Percentiles rank a stretch among this genome's conserved stretches.
phyloP scores from a whole-genome alignment of 2,888 invertebrate genomes.

The Agrilus cyanescens region DNA sequence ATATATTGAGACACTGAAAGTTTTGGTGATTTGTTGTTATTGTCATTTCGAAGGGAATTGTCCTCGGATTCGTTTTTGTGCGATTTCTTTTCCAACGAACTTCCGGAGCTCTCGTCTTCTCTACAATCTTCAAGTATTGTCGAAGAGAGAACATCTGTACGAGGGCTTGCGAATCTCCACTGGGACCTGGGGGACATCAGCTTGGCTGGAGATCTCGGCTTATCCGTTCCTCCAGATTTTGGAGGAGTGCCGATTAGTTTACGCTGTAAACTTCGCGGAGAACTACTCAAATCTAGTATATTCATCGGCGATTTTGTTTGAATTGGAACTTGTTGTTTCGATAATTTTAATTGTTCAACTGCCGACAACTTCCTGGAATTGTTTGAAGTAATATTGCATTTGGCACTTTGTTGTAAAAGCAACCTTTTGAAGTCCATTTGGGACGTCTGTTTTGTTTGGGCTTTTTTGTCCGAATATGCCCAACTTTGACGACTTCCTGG shows the following conservation, averaged over 20 bases:
- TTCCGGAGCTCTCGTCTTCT: constrained; percentile 59
- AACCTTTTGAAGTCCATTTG: constrained; percentile 75
- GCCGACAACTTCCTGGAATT: constrained; percentile 58
- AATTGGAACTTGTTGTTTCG: constrained; percentile 40
- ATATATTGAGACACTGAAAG: constrained; percentile 5
- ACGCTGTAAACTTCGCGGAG: constrained; percentile 57
- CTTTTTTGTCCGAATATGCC: constrained; percentile 53
- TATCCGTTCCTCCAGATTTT: constrained; percentile 31
- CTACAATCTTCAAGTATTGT: constrained; percentile 79
- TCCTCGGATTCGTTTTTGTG: constrained; percentile 17
- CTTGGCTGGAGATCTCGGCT: constrained; percentile 38
- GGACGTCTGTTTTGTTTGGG: constrained; percentile 53
- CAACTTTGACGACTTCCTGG: constrained; percentile 35
- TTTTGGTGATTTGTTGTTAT: not conserved
- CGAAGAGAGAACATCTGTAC: constrained; percentile 74
- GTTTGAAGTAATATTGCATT: constrained; percentile 39
- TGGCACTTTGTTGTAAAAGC: constrained; percentile 63
- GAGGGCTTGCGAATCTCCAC: constrained; percentile 61
- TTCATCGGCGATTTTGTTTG: constrained; percentile 39
- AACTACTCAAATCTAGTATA: constrained; percentile 57
- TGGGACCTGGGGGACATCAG: constrained; percentile 57
- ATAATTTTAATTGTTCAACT: constrained; percentile 65
- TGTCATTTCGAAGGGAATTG: not conserved
- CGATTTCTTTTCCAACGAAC: constrained; percentile 42
- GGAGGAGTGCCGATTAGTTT: constrained; percentile 43